Base-by-base conservation (phyloP, 1,140 invertebrate species). In the Rhopalosiphum maidis region DNA sequence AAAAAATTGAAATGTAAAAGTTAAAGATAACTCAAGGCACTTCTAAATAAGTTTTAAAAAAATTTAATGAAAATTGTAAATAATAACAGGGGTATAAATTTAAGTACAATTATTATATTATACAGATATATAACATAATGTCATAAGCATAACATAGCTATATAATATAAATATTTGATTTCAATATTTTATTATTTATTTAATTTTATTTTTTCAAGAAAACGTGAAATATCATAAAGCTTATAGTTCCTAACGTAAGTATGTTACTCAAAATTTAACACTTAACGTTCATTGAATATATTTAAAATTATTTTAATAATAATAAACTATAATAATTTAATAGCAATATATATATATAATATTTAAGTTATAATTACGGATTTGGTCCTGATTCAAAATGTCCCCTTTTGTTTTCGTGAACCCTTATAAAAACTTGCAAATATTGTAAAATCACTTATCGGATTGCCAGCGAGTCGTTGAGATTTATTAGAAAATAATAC, bases 301-400 rank as follows among this genome's bases (percentile, higher is more conserved):
- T 46, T 93, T 83, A 85, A 92, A 85, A 83, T 92, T 35, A 93
- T 85, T 92, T 92, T 54, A 54, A 54, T 88, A 25, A 88, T 91
- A 46, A 51, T 92, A 54, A 92, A 92, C 82, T 90, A 89, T 83
- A 83, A 55, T 83, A 83, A 83, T 93, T 86, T 55, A 93, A 92
- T 77, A 90, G 54, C 41, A 91, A 46, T 91, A 91, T 60, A 60
- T 86, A 60, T 86, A 48, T 48, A 77, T 92, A 83, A 92, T 83
- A 83, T 93, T 86, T 85, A 92, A 55, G 68, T 93, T 37, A 93
- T 41, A 93, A 93, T 86, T 85, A 93, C 48, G 35, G 82, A 93
- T 93, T 93, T 93, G 91, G 91, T 93, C 91, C 91, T 93, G 77
- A 93, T 93, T 93, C 48, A 93, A 93, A 93, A 93, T 93, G 91